Percentiles rank a stretch among this genome's conserved stretches.
These are phyloP conservation scores for Apoderus coryli DNA, from an alignment of 2,888 invertebrate species.

Conservation along the genomic window DNA sequence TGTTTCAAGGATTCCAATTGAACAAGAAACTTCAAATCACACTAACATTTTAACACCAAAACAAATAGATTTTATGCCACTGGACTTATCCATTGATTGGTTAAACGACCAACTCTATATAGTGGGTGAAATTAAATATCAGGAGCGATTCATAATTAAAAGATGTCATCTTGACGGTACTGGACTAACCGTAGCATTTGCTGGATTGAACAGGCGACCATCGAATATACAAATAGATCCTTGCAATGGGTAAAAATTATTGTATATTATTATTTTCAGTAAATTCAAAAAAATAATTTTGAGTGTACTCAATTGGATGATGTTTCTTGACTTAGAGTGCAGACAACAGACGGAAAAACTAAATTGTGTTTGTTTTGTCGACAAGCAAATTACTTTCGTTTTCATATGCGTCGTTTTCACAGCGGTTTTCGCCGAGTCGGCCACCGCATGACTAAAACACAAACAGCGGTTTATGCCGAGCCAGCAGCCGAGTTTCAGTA, in stretches of 20 bases:
- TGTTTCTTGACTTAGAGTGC: no score
- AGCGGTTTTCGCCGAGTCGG: no score
- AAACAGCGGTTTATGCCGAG: no score
- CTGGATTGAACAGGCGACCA: slow-evolving; percentile 54
- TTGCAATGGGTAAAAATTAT: slow-evolving; percentile 58
- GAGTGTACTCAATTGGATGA: no score
- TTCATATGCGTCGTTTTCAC: no score
- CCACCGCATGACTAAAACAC: no score
- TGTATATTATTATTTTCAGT: slow-evolving; percentile 2
- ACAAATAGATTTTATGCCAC: slow-evolving; percentile 46
- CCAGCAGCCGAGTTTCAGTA: no score
- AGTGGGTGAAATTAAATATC: slow-evolving; percentile 47
- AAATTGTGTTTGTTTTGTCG: no score
- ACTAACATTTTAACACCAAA: slow-evolving; percentile 41
- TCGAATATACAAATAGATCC: slow-evolving; percentile 82
- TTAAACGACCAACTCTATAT: slow-evolving; percentile 72
- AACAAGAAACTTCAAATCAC: slow-evolving; percentile 31
- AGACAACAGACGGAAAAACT: no score
- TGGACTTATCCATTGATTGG: slow-evolving; percentile 77
- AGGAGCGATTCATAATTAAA: slow-evolving; percentile 55
- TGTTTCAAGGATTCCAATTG: slow-evolving; percentile 36
- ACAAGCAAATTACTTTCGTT: no score
- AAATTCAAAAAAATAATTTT: no score
- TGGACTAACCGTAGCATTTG: slow-evolving; percentile 52
- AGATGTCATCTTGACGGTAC: slow-evolving; percentile 62